Base-by-base conservation (phyloP, 2,797 vertebrate genomes). In the Salmo trutta region DNA sequence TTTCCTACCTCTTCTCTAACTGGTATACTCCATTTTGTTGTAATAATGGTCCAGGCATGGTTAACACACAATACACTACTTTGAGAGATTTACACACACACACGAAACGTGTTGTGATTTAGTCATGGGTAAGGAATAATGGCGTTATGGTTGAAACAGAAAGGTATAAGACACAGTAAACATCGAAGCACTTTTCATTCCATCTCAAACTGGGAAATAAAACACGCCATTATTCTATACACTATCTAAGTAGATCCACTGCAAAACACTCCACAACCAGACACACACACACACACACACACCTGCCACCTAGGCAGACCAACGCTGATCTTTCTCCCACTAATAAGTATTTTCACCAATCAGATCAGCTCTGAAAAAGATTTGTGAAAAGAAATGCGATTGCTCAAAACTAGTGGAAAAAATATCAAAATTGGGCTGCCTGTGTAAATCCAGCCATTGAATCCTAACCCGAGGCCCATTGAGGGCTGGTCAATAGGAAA, bases 1-100 rank as follows among this genome's bases (percentile, higher is more conserved):
- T 74, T 5, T 74, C 56, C 77, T 81, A 85, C 81, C 84, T 83
- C 41, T 47, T 47, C 41, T 14, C 77, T 24, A 52, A 52, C 2
- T 70, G 41, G 56, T 31, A 80, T 14, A 75, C 51, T 5, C 10
- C 54, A 47, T 41, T 71, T 16, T 19, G 36, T 67, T 33, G 5
- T 27, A 70, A 8, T 21, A 52, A 71, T 52, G 65, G 3, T 59
- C 27, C 21, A 17, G 2, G 41, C 8, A 47, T 8, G 41, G 19
- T 14, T 67, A 53, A 68, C 4, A 10, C 41, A 47, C 14, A 47
- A 12, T 47, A 47, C 41, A 14, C 41, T 47, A 14, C 5, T 67
- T 21, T 33, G 3, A 21, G 10, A 52, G 19, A 53, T 7, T 17
- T n/a, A 59, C 27, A 65, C n/a, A 59, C 62, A 41, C 36, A 62